Conservation (phyloP, 2,888 invertebrate genomes). For the Coleophora deauratella region DNA sequence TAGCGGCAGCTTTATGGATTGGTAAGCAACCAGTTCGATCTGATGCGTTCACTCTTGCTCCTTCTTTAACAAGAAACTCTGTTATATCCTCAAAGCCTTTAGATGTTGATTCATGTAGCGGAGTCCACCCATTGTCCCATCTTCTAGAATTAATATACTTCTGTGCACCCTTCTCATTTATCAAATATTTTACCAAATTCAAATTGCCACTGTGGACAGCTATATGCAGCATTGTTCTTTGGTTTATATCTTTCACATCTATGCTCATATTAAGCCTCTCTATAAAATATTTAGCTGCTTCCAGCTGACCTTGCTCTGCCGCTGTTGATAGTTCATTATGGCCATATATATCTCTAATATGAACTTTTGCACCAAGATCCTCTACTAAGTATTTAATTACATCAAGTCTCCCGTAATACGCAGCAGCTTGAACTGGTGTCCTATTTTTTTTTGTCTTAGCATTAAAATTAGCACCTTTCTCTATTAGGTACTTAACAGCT, state of each 20-base stretch:
- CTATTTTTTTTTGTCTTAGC: not conserved
- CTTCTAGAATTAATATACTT: conserved; percentile 4
- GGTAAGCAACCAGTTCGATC: too few relatives aligned
- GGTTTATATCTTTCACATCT: not conserved
- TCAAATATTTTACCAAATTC: conserved; percentile 4
- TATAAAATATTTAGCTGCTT: conserved; percentile 6
- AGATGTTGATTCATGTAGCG: conserved; percentile 1
- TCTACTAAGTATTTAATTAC: conserved; percentile 5
- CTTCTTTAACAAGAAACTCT: too few relatives aligned
- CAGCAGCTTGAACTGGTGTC: not conserved
- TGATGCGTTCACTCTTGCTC: too few relatives aligned
- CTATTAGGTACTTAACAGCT: conserved; percentile 3
- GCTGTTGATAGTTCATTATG: conserved; percentile 1
- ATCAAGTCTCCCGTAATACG: not conserved
- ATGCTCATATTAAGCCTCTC: conserved; percentile 1
- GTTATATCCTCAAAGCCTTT: too few relatives aligned
- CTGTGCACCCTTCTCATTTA: not conserved
- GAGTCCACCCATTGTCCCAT: conserved; percentile 4
- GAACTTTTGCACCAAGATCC: not conserved
- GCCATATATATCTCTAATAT: conserved; percentile 1
- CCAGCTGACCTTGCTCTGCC: conserved; percentile 2
- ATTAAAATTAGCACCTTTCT: conserved; percentile 1
- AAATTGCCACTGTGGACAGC: conserved; percentile 7
- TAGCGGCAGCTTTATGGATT: too few relatives aligned
- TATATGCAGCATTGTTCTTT: conserved; percentile 2